These are phyloP conservation scores for Campopleginae sp. DNA, from an alignment of 2,888 invertebrate species.

Conservation along the genomic window DNA sequence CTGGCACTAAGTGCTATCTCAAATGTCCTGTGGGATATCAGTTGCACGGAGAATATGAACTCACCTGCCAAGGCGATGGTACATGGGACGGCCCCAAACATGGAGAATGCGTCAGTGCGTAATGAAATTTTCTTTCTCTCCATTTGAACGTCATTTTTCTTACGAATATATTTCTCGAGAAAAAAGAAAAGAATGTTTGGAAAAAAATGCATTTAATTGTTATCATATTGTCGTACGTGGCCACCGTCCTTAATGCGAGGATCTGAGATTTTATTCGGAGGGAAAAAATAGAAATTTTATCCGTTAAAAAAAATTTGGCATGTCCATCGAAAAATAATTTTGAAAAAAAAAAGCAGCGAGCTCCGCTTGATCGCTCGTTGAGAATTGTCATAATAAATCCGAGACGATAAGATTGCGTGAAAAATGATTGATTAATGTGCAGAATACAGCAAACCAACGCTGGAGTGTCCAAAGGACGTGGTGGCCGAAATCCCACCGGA, in stretches of 20 bases:
- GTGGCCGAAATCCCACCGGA: slow-evolving; percentile 83
- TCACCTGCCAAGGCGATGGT: slow-evolving; percentile 83
- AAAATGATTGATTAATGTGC: slow-evolving; percentile 37
- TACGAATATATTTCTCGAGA: neutral
- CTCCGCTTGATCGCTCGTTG: neutral
- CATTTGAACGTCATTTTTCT: neutral
- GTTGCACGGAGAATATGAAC: slow-evolving; percentile 84
- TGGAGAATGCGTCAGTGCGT: slow-evolving; percentile 85
- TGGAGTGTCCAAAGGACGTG: slow-evolving; percentile 85
- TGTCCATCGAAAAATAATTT: neutral
- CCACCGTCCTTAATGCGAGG: neutral
- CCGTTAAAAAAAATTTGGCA: no score
- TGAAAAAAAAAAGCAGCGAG: neutral
- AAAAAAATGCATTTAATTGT: neutral
- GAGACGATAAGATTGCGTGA: neutral
- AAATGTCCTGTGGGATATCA: slow-evolving; percentile 84
- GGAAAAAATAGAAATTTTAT: neutral
- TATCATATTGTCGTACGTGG: no score
- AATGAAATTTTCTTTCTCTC: neutral
- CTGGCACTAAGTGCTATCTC: slow-evolving; percentile 85
- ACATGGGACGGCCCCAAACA: slow-evolving; percentile 84
- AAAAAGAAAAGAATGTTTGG: neutral
- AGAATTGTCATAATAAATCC: neutral
- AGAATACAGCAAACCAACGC: slow-evolving; percentile 85
- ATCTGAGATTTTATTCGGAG: no score